Evolutionary conservation across 2,888 invertebrate genomes (phyloP).

Genomic region (Drosophila ustulata): DNA sequence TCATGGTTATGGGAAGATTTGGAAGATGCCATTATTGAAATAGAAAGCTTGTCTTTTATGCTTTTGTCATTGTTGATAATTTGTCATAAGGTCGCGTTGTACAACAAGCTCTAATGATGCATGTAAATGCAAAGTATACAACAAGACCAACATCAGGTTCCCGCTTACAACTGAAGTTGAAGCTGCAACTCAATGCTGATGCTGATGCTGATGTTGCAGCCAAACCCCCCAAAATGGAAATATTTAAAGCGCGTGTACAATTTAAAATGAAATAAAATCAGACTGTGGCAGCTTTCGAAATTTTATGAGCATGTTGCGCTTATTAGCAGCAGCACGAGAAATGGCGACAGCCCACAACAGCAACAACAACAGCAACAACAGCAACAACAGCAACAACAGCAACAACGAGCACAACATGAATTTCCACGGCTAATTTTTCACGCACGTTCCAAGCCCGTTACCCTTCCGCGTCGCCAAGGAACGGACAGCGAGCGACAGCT

Average conservation of each 20-base stretch:
- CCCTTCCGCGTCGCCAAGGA: conserved; percentile 24
- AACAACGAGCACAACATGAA: conserved; percentile 63
- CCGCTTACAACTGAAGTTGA: conserved; percentile 15
- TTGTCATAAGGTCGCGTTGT: conserved; percentile 65
- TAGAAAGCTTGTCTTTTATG: conserved; percentile 70
- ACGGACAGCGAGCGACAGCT: conserved; percentile 65
- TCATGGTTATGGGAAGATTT: conserved; percentile 47
- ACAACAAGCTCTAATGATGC: conserved; percentile 72
- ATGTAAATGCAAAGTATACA: conserved; percentile 68
- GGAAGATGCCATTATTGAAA: conserved; percentile 56
- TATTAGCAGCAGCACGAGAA: conserved; percentile 75
- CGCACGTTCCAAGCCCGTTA: conserved; percentile 55
- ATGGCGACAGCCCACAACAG: conserved; percentile 75
- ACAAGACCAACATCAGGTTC: conserved; percentile 12
- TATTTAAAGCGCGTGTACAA: conserved; percentile 66
- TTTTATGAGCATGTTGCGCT: conserved; percentile 79
- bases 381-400: conserved; percentile 38
- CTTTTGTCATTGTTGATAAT: conserved; percentile 62
- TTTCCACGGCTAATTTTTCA: conserved; percentile 80
- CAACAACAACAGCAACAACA: conserved; percentile 44
- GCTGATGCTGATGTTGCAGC: conserved; percentile 6
- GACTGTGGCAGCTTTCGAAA: conserved; percentile 72
- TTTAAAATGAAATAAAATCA: conserved; percentile 73
- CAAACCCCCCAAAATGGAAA: conserved; percentile 34
- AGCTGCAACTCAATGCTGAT: conserved; percentile 3